These are phyloP conservation scores for Odocoileus hemionus DNA, from an alignment of 2,113 vertebrate species.

Conservation along the genomic window DNA sequence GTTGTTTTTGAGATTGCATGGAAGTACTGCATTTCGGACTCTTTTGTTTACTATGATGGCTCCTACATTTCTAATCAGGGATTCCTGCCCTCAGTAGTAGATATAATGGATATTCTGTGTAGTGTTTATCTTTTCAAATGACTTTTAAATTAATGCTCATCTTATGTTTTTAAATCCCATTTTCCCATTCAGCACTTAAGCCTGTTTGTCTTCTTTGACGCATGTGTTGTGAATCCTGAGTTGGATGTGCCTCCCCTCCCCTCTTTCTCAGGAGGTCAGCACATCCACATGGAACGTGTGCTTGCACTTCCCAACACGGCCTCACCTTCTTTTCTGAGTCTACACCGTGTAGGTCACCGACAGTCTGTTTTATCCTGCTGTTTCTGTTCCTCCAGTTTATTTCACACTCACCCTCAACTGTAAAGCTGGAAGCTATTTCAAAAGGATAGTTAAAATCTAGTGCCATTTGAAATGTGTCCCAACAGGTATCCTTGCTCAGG, in stretches of 20 bases:
- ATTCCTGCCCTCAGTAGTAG: too few relatives aligned
- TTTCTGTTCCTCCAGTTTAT: not conserved
- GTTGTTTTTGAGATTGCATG: too few relatives aligned
- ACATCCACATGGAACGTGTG: not conserved
- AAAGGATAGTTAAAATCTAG: not conserved
- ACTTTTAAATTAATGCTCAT: not conserved
- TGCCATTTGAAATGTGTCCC: not conserved
- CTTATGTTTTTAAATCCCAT: not conserved
- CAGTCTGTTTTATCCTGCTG: not conserved
- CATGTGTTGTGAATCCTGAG: not conserved
- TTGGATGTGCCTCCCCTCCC: not conserved
- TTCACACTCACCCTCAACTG: not conserved
- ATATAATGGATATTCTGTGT: not conserved
- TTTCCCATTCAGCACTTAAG: not conserved
- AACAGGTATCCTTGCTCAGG: not conserved
- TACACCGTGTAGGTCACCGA: not conserved
- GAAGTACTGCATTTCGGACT: too few relatives aligned
- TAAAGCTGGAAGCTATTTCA: not conserved
- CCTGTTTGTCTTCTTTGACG: not conserved
- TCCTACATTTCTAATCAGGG: too few relatives aligned
- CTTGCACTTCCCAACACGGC: not conserved
- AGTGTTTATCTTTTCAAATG: not conserved
- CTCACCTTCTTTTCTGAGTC: not conserved
- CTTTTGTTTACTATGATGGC: too few relatives aligned
- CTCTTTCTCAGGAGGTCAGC: not conserved